Evolutionary conservation across 2,888 invertebrate genomes (phyloP).

Genomic region (Pomacea canaliculata): DNA sequence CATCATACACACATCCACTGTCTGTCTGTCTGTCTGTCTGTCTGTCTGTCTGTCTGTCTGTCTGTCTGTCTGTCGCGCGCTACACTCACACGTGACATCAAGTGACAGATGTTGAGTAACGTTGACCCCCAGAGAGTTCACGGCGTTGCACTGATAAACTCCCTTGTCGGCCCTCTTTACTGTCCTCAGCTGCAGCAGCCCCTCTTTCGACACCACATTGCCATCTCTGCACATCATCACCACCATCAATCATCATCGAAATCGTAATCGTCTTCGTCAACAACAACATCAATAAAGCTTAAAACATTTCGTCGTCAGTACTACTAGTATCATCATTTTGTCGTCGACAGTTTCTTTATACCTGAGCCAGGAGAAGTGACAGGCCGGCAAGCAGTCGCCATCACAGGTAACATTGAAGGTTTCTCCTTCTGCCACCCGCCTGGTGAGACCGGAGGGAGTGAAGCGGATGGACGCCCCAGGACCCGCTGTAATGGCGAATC

Average conservation of each 20-base stretch:
- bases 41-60: too few relatives aligned
- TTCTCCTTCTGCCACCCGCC: not conserved
- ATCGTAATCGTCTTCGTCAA: constrained; percentile 11
- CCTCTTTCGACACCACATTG: constrained; percentile 1
- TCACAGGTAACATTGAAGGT: constrained; percentile 17
- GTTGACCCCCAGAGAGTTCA: constrained; percentile 21
- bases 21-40: too few relatives aligned
- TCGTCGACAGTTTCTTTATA: not conserved
- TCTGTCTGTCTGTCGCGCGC: not conserved
- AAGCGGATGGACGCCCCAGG: constrained; percentile 21
- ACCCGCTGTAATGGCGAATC: constrained; percentile 12
- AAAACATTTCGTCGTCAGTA: not conserved
- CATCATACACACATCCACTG: too few relatives aligned
- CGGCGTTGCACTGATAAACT: constrained; percentile 18
- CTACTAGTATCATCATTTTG: not conserved
- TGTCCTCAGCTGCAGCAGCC: constrained; percentile 8
- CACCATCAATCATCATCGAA: not conserved
- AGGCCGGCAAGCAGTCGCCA: constrained; percentile 28
- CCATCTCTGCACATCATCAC: not conserved
- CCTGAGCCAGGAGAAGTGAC: constrained; percentile 22
- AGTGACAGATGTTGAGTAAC: constrained; percentile 17
- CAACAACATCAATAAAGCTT: constrained; percentile 1
- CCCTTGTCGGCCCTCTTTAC: not conserved
- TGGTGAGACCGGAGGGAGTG: constrained; percentile 18
- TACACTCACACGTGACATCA: constrained; percentile 17